Evolutionary conservation across 2,797 vertebrate species (phyloP).

Genomic region (Poecile montanus): DNA sequence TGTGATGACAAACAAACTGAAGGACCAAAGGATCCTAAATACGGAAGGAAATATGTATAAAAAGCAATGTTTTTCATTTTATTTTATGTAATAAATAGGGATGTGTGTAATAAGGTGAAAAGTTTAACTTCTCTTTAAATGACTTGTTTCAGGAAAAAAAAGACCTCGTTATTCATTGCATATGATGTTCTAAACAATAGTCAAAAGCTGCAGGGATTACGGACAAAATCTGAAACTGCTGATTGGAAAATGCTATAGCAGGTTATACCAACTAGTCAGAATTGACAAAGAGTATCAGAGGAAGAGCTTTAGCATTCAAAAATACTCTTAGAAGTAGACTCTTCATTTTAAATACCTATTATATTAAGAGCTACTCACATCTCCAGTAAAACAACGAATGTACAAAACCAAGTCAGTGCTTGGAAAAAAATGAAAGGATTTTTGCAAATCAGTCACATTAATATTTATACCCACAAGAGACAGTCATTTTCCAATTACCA

Average conservation of each 20-base stretch:
- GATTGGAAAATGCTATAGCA: neutral
- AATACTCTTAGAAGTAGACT: neutral
- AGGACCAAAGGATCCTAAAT: neutral
- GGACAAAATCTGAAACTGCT: neutral
- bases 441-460: constrained; percentile 7
- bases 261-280: neutral
- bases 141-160: neutral
- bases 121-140: neutral
- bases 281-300: neutral
- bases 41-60: neutral
- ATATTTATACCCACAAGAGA: constrained; percentile 12
- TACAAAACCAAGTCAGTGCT: neutral
- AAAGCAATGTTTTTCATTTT: neutral
- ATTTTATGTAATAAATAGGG: neutral
- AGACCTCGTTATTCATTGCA: neutral
- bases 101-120: neutral
- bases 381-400: neutral
- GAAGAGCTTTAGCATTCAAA: neutral
- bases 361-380: neutral
- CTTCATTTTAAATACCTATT: neutral
- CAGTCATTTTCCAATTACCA: neutral
- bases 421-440: neutral
- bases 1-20: neutral
- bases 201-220: neutral
- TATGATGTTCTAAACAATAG: neutral